These are phyloP conservation scores for Protobothrops mucrosquamatus DNA, from an alignment of 2,113 vertebrate species.

Conservation along the genomic window DNA sequence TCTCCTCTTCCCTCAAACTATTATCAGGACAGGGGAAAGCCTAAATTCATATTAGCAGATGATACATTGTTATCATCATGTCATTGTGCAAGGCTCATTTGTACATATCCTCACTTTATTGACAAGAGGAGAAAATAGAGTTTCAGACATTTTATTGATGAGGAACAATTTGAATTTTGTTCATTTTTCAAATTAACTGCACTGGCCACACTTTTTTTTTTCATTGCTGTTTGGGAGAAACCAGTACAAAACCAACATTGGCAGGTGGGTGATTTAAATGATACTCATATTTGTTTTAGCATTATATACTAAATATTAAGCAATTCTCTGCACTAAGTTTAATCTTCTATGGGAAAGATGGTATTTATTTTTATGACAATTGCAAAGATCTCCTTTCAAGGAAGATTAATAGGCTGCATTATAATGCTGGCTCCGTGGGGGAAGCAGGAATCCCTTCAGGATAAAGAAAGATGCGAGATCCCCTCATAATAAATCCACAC, in stretches of 20 bases:
- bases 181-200: neutral
- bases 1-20: neutral
- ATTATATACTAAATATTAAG: neutral
- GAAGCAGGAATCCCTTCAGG: neutral
- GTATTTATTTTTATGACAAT: neutral
- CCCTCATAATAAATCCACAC: neutral
- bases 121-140: neutral
- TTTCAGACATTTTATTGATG: neutral
- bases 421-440: neutral
- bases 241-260: neutral
- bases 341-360: neutral
- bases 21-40: neutral
- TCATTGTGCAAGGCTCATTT: neutral
- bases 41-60: neutral
- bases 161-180: neutral
- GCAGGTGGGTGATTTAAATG: conserved; percentile 31
- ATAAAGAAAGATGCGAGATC: neutral
- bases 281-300: conserved; percentile 19
- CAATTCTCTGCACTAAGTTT: conserved; percentile 29
- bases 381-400: conserved; percentile 41
- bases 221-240: neutral
- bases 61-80: neutral
- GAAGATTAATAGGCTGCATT: conserved; percentile 43
- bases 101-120: neutral
- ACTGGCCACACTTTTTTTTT: neutral